Evolutionary conservation across 2,113 vertebrate species (phyloP), one percentile per base, ranked within the genome.

Genomic region (Zosterops pallidus): DNA sequence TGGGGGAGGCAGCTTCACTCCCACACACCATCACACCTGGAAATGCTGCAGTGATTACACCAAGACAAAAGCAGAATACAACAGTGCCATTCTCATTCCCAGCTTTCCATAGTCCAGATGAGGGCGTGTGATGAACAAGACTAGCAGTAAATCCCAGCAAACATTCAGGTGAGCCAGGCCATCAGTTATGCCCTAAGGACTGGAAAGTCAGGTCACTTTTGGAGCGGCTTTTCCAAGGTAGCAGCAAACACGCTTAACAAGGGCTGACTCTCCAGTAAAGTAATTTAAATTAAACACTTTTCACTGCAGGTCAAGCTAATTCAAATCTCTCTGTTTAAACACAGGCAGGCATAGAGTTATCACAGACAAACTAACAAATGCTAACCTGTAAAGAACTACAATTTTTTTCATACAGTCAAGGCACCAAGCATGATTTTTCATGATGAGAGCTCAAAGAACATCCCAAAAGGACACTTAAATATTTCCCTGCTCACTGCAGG

Each of bases 121-220:
- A 63, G 8, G 4, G 8, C 10, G 11, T 3, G 15, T 8, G 4
- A 33, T 44, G 62, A 67, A 13, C 42, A 56, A 25, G 28, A 62
- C 16, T 1, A 29, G 46, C 26, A 74, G 14, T 22, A 25, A 68
- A 72, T 16, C 39, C 28, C 79, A 79, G 69, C 20, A 47, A 47
- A 49, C 1, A 4, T 19, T n/a, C 0, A 0, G 16, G 37, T 7
- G 41, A 14, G 31, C 56, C 65, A 63, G 24, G 15, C 24, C n/a
- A 11, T 33, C 33, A 47, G 50, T 55, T 60, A 18, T 14, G 11
- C 22, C 26, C 11, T 2, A 44, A 35, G 15, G 33, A 39, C 22
- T 65, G 37, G 13, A 52, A 77, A 60, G 70, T 5, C 31, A 67
- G 39, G 26, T 14, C 41, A 62, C 39, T 37, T 62, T 17, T 5